Base-by-base conservation (phyloP, 2,888 invertebrate species). In the Meloe dianella region DNA sequence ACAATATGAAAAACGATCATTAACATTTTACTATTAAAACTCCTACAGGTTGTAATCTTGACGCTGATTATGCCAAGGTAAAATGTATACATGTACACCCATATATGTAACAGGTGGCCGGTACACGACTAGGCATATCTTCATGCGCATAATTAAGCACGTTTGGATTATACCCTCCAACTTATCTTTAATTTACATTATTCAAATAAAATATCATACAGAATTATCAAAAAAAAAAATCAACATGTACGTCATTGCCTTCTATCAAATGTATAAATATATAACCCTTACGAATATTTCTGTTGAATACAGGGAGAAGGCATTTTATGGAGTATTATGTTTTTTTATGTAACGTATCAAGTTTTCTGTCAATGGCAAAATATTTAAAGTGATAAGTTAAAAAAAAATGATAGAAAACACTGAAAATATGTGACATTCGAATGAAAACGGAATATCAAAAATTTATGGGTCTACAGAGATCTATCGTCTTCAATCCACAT, bases 141-240 rank as follows among this genome's bases (percentile, higher is more conserved):
- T 62, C 57, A 66, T 71, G 66, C 71, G 69, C 71, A 71, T 73
- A 74, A 73, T 73, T 74, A 68, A 65, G 57, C 67, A 68, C 71
- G 65, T 65, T 61, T 61, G 57, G 35, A 60, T 56, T 60, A 62
- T 59, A 32, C 20, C 54, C 35, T 24, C n/a, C 24, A 61, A 59
- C 59, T 51, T 38, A 58, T 63, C 63, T 41, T 62, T 59, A 59
- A 63, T 68, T 67, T 65, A 67, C 71, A 69, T 68, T 73, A 63
- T 68, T 57, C 61, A 61, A 66, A 66, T 64, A 62, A 63, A 68
- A 64, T 27, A 1, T 5, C 51, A 7, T 24, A 22, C 12, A 5
- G 27, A 5, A 27, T 27, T 54, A 24, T 27, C 24, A 14, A 5
- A 22, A 51, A 5, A 22, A 51, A 24, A 51, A 8, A 20, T 47